A percentile compares a stretch with the other conserved stretches of the same genome.
phyloP scores from a whole-genome alignment of 2,113 vertebrate species.

The Trogon melanurus region DNA sequence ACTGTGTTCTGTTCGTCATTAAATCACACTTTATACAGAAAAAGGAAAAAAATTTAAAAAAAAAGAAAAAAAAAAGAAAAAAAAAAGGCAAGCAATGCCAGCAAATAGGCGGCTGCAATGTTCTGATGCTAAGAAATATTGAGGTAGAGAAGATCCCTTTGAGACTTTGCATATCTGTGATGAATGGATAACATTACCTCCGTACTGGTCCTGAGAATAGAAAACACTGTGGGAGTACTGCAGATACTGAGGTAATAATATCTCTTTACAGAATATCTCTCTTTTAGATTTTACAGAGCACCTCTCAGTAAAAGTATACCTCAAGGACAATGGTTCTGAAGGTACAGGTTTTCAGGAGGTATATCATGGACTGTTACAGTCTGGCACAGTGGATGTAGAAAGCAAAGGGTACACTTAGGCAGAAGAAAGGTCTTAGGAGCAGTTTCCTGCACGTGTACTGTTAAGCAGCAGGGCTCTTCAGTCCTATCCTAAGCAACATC shows the following conservation, averaged over 20 bases:
- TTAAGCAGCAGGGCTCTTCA: not conserved
- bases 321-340: not conserved
- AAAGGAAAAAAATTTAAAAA: too few species aligned
- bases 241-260: not conserved
- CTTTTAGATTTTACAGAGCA: not conserved
- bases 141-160: not conserved
- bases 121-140: not conserved
- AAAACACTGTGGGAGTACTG: not conserved
- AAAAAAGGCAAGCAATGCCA: not conserved
- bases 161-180: not conserved
- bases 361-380: not conserved
- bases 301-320: not conserved
- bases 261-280: not conserved
- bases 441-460: not conserved
- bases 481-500: not conserved
- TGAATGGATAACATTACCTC: not conserved
- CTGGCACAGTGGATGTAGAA: not conserved
- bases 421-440: not conserved
- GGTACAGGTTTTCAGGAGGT: not conserved
- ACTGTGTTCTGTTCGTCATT: not conserved
- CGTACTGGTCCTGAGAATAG: not conserved
- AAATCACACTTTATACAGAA: not conserved
- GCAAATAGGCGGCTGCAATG: not conserved
- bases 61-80: not conserved
- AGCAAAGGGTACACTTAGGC: not conserved